These are phyloP conservation scores for Gymnothorax javanicus DNA, from an alignment of 2,797 vertebrate species.

Conservation along the genomic window DNA sequence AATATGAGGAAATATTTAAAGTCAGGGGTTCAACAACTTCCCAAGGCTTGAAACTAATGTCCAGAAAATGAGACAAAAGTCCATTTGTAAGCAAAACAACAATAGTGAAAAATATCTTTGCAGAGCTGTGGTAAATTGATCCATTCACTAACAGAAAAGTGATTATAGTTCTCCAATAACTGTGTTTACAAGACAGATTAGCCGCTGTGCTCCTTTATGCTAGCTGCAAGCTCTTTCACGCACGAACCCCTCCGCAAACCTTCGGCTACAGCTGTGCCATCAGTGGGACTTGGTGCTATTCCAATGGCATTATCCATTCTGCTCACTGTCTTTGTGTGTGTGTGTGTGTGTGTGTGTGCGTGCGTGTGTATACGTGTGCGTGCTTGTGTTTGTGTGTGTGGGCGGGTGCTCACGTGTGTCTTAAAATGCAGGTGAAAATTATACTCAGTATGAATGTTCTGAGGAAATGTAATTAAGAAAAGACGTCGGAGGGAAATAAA, in stretches of 20 bases:
- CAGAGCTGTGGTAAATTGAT: slow-evolving; percentile 64
- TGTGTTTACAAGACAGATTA: slow-evolving; percentile 74
- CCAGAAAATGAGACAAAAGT: slow-evolving; percentile 32
- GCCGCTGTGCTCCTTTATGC: slow-evolving; percentile 61
- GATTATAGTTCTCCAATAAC: slow-evolving; percentile 63
- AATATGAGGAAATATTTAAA: slow-evolving; percentile 14
- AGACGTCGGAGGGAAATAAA: background rate
- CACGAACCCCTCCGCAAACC: slow-evolving; percentile 64
- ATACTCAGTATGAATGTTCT: background rate
- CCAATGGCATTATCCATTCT: slow-evolving; percentile 60
- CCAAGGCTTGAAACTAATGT: slow-evolving; percentile 7
- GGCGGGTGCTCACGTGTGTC: slow-evolving; percentile 33
- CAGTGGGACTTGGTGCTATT: slow-evolving; percentile 60
- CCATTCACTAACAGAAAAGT: slow-evolving; percentile 64
- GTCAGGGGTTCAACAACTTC: background rate
- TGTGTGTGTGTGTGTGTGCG: slow-evolving; percentile 51
- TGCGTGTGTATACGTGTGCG: slow-evolving; percentile 33
- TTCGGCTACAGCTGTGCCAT: slow-evolving; percentile 69
- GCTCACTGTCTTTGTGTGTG: slow-evolving; percentile 43
- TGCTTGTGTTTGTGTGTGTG: slow-evolving; percentile 43
- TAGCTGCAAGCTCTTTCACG: slow-evolving; percentile 35
- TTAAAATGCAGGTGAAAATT: background rate
- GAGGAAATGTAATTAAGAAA: background rate
- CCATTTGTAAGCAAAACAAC: slow-evolving; percentile 30
- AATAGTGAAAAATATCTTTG: slow-evolving; percentile 48